Percentiles rank a stretch among this genome's conserved stretches.
These are phyloP conservation scores for Perognathus longimembris DNA, from an alignment of 2,113 vertebrate species.

Conservation along the genomic window DNA sequence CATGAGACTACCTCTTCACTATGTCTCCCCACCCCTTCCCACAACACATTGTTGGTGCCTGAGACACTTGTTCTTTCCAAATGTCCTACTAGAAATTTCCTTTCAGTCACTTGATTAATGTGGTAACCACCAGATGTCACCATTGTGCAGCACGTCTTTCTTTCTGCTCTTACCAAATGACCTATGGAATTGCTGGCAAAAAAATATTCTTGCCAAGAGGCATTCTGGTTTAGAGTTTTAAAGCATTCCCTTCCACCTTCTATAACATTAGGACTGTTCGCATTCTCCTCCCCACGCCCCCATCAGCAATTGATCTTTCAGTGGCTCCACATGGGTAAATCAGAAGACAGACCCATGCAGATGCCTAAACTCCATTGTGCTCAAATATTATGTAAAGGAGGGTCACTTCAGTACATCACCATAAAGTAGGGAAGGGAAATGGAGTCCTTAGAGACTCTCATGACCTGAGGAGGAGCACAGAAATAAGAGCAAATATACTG, in stretches of 20 bases:
- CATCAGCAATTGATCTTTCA: neutral
- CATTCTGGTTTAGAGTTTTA: neutral
- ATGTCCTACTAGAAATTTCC: neutral
- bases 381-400: neutral
- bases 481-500: neutral
- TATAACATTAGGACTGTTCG: neutral
- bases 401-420: neutral
- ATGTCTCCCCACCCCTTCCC: neutral
- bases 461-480: neutral
- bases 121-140: slow-evolving; percentile 25
- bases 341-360: neutral
- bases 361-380: too few relatives aligned
- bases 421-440: neutral
- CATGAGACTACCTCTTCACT: neutral
- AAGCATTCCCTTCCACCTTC: neutral
- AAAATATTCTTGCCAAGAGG: neutral
- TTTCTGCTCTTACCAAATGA: neutral
- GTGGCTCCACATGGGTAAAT: neutral
- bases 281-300: too few relatives aligned
- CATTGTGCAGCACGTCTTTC: neutral
- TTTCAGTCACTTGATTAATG: neutral
- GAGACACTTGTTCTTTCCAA: neutral
- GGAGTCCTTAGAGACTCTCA: neutral
- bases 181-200: neutral
- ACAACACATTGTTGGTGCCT: neutral